Base-by-base conservation (phyloP, 2,113 vertebrate genomes). In the Phasianus colchicus region DNA sequence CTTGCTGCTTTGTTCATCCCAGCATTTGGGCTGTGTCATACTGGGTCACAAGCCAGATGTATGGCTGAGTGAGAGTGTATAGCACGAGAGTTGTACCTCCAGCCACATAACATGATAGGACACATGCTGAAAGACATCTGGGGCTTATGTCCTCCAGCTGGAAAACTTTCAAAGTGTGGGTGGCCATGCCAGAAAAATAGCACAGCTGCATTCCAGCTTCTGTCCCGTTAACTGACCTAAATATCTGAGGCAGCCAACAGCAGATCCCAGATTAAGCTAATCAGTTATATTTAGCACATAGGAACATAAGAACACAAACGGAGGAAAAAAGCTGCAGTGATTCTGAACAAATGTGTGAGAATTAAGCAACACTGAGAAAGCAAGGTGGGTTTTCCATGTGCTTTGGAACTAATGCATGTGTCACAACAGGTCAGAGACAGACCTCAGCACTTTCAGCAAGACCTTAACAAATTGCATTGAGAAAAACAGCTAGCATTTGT, bases 181-280 rank as follows among this genome's bases (percentile, higher is more conserved):
- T 32, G 73, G 81, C 48, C 38, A 67, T 75, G 11, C 7, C 40
- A 66, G 70, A 65, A 43, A 84, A 88, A 84, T 19, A 83, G 27
- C 61, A 83, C 48, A 85, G 87, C 57, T 87, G 82, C 38, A 89
- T 43, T 38, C 82, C 2, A 1, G 48, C 54, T 86, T 87, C 78
- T 72, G 66, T 82, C 63, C 87, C 58, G 58, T 70, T 81, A 88
- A 83, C 43, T 94, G 85, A 70, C 67, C 63, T 82, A 92, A 72
- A 89, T 76, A 54, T 30, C 71, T 79, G 38, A 48, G n/a, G 48
- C 30, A 79, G 63, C 36, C 71, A 69, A 22, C 29, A 88, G 65
- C 42, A 82, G 70, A 87, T 87, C 47, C 54, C 66, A 89, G 63
- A 72, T 29, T 24, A 36, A 92, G 71, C 13, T 79, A 45, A 94